Conservation (phyloP, 1,140 invertebrate species). For the Vanessa atalanta region DNA sequence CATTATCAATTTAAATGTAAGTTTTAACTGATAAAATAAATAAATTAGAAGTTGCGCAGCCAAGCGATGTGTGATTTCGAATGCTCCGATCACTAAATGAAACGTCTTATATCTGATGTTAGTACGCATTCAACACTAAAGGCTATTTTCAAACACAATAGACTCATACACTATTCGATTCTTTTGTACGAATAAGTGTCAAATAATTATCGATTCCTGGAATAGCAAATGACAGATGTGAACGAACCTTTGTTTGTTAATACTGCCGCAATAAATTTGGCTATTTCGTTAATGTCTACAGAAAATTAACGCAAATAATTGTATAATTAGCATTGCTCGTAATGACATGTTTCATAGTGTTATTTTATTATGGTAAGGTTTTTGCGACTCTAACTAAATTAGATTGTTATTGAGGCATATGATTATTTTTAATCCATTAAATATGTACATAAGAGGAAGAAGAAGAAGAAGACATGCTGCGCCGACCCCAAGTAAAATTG, state of each 20-base stretch:
- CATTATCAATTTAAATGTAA: constrained; percentile 33
- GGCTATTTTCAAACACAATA: constrained; percentile 22
- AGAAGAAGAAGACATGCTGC: too few relatives aligned
- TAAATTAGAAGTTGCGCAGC: constrained; percentile 15
- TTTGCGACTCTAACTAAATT: too few relatives aligned
- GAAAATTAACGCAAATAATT: too few relatives aligned
- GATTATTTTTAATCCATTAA: too few relatives aligned
- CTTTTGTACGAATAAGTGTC: constrained; percentile 24
- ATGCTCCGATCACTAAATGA: constrained; percentile 3
- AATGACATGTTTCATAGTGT: too few relatives aligned
- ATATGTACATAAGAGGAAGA: too few relatives aligned
- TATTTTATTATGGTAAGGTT: too few relatives aligned
- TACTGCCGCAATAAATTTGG: background rate
- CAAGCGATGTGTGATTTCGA: constrained; percentile 16
- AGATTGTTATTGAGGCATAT: too few relatives aligned
- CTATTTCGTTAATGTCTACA: background rate
- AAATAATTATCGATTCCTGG: constrained; percentile 16
- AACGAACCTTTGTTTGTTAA: background rate
- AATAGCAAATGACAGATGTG: constrained; percentile 3
- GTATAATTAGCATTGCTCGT: too few relatives aligned
- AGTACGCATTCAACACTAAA: constrained; percentile 11
- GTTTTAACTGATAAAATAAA: constrained; percentile 18
- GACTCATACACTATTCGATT: constrained; percentile 13
- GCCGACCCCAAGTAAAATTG: too few relatives aligned
- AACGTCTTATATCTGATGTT: constrained; percentile 27